Percentiles rank a stretch among this genome's conserved stretches.
Conservation (phyloP, 64 coral and sea anemone species). For the Orbicella faveolata region DNA sequence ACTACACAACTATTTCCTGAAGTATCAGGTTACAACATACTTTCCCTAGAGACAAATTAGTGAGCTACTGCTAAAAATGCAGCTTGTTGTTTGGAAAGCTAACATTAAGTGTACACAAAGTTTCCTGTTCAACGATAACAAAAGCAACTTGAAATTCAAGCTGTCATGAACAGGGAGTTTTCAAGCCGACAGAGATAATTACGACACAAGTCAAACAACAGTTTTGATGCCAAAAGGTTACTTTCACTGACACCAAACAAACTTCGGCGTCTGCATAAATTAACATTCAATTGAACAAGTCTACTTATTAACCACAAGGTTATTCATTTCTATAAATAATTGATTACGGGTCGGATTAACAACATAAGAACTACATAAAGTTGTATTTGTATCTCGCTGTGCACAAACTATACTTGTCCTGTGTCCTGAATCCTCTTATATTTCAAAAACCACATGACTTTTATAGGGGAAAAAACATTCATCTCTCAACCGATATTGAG, state of each 20-base stretch:
- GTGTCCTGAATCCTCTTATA: background rate
- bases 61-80: background rate
- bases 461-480: too few relatives aligned
- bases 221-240: background rate
- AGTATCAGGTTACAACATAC: background rate
- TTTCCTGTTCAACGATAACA: background rate
- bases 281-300: background rate
- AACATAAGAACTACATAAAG: too few relatives aligned
- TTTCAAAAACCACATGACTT: too few relatives aligned
- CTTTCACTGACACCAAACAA: background rate
- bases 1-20: slow-evolving; percentile 1
- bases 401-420: background rate
- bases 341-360: too few relatives aligned
- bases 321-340: too few relatives aligned
- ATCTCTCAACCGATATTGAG: too few relatives aligned
- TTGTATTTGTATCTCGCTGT: background rate
- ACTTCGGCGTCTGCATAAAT: background rate
- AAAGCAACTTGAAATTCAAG: background rate
- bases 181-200: background rate
- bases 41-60: background rate
- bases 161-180: background rate
- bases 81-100: slow-evolving; percentile 13
- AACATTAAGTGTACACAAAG: background rate
- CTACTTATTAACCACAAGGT: background rate
- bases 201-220: background rate